These are phyloP conservation scores for Chrysopilus asiliformis DNA, from an alignment of 2,888 invertebrate genomes.

Conservation along the genomic window DNA sequence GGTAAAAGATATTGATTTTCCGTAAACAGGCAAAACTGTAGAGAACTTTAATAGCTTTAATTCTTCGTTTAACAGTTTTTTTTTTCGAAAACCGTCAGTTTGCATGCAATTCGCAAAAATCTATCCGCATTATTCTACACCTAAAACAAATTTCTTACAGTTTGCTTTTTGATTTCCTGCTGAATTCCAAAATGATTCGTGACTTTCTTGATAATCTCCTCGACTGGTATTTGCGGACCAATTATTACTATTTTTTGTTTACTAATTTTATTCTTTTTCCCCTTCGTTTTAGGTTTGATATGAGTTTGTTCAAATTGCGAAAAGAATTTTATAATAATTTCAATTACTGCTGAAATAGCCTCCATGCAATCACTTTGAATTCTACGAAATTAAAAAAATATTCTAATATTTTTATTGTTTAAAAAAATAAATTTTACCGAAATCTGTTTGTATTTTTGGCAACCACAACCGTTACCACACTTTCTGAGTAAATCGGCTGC, in stretches of 20 bases:
- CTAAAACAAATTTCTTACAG: too few relatives aligned
- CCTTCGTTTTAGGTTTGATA: slow-evolving; percentile 15
- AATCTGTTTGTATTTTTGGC: slow-evolving; percentile 33
- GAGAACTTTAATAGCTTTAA: too few relatives aligned
- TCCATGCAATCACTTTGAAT: slow-evolving; percentile 24
- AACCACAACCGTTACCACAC: slow-evolving; percentile 29
- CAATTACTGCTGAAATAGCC: slow-evolving; percentile 29
- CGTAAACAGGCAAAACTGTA: too few relatives aligned
- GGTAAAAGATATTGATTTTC: too few relatives aligned
- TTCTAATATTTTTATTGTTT: slow-evolving; percentile 3
- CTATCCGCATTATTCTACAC: too few relatives aligned
- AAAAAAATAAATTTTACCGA: slow-evolving; percentile 19
- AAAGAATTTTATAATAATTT: slow-evolving; percentile 21
- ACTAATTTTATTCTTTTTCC: slow-evolving; percentile 14
- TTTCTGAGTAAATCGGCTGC: slow-evolving; percentile 20
- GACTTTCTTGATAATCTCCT: slow-evolving; percentile 26
- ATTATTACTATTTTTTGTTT: slow-evolving; percentile 23
- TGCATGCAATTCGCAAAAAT: too few relatives aligned
- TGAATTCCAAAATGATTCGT: slow-evolving; percentile 30
- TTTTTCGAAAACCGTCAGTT: too few relatives aligned
- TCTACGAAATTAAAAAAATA: slow-evolving; percentile 8
- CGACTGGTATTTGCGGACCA: slow-evolving; percentile 23
- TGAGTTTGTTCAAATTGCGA: slow-evolving; percentile 16
- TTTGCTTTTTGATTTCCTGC: slow-evolving; percentile 29
- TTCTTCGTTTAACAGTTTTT: neutral